Conservation (phyloP, 2,113 vertebrate species). For the Panthera leo region DNA sequence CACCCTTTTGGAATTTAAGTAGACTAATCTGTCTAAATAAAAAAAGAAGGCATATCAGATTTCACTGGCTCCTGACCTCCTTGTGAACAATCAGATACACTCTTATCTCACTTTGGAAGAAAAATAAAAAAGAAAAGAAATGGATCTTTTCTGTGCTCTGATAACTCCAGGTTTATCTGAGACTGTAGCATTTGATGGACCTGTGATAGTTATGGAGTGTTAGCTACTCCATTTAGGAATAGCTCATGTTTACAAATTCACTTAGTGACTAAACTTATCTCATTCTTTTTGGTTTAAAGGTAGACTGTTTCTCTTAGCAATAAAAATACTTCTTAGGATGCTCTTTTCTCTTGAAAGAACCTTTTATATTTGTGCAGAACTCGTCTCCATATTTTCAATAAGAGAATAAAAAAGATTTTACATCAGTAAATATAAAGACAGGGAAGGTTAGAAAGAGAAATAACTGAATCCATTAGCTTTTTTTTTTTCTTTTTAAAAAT, state of each 20-base stretch:
- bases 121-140: neutral
- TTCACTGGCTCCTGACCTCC: neutral
- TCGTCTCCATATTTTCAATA: neutral
- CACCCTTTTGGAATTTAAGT: neutral
- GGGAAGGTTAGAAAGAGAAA: neutral
- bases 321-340: neutral
- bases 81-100: neutral
- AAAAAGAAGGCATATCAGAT: neutral
- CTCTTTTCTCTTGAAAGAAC: neutral
- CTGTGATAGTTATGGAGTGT: neutral
- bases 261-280: neutral
- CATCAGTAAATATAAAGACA: neutral
- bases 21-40: slow-evolving; percentile 33
- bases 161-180: neutral
- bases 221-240: neutral
- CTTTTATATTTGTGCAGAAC: neutral
- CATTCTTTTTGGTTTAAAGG: neutral
- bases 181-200: neutral
- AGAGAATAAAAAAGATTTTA: neutral
- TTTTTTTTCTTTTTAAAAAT: neutral
- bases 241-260: neutral
- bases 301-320: neutral
- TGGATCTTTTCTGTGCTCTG: neutral
- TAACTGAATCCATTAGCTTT: neutral
- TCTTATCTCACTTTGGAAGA: neutral